Percentiles rank a stretch among this genome's conserved stretches.
Conservation (phyloP, 1,140 invertebrate species). For the Euborellia annulipes region DNA sequence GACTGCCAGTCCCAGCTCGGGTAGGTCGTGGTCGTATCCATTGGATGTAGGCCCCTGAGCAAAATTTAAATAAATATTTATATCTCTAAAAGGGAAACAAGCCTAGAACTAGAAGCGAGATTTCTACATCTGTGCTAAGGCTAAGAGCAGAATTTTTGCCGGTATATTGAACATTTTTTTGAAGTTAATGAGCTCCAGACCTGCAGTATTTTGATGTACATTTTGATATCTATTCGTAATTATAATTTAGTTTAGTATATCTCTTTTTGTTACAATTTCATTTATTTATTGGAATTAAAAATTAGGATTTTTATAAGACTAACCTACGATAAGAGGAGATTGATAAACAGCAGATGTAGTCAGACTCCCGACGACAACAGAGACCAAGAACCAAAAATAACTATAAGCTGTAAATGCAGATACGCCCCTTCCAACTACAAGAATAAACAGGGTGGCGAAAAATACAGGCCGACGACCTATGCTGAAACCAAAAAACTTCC, state of each 20-base stretch:
- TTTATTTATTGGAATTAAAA: not conserved
- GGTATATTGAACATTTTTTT: too few species aligned
- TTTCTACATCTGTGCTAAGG: too few species aligned
- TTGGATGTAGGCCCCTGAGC: too few species aligned
- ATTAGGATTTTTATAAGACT: constrained; percentile 8
- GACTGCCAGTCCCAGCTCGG: too few species aligned
- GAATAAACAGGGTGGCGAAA: constrained; percentile 27
- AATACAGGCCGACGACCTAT: constrained; percentile 32
- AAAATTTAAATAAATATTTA: too few species aligned
- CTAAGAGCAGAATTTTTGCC: too few species aligned
- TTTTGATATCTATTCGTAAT: too few species aligned
- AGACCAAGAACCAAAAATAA: constrained; percentile 29
- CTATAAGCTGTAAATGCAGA: constrained; percentile 27
- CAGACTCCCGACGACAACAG: constrained; percentile 27
- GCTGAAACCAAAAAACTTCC: constrained; percentile 27
- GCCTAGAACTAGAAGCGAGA: too few species aligned
- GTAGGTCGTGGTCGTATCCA: too few species aligned
- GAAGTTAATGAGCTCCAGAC: not conserved
- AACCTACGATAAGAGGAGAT: constrained; percentile 31
- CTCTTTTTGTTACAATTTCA: not conserved
- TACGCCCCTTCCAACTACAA: constrained; percentile 25
- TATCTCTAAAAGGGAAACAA: too few species aligned
- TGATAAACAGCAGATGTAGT: constrained; percentile 31
- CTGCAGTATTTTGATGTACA: too few species aligned
- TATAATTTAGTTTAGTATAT: not conserved